Base-by-base conservation (phyloP, 2,888 invertebrate species). In the Mythimna loreyi region DNA sequence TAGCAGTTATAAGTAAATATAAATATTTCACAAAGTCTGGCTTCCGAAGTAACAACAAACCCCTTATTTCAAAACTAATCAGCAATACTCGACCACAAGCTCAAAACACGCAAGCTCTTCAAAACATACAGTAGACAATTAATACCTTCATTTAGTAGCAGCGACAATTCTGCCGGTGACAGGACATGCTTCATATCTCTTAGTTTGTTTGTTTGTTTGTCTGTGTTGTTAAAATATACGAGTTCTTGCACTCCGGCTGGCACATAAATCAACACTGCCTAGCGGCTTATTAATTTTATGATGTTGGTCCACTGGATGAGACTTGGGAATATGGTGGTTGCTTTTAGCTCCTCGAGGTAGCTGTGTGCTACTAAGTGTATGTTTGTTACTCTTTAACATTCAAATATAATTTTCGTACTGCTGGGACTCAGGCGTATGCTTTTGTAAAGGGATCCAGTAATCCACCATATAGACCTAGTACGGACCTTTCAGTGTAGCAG, bases 201-300 rank as follows among this genome's bases (percentile, higher is more conserved):
- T 83, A 88, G 89, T 87, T 88, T 81, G 88, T 89, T 86, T 81
- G 88, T 89, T 86, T 90, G 89, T 86, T 72, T 81, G 84, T 87
- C 84, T 90, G 84, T 90, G 89, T 85, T 90, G 91, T 91, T 93
- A 90, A 92, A 92, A 93, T 93, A 93, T 92, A 92, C 91, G 90
- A 90, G 89, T 91, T 89, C 87, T 88, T 87, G 90, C 88, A 85
- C 88, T 86, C 87, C 85, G 87, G 90, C 89, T 89, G 90, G 90
- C 88, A 84, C 89, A 94, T 95, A 95, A 95, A 95, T 95, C 94
- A 95, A 92, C 93, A 91, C 88, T 87, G 92, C 91, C 90, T 92
- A 92, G 90, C 90, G 89, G 92, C 92, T 94, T 95, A 95, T 95
- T 95, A 94, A 94, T 94, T 94, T 93, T 93, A 92, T 90, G 76